Base-by-base conservation (phyloP, 2,888 invertebrate species). In the Amiota minor region DNA sequence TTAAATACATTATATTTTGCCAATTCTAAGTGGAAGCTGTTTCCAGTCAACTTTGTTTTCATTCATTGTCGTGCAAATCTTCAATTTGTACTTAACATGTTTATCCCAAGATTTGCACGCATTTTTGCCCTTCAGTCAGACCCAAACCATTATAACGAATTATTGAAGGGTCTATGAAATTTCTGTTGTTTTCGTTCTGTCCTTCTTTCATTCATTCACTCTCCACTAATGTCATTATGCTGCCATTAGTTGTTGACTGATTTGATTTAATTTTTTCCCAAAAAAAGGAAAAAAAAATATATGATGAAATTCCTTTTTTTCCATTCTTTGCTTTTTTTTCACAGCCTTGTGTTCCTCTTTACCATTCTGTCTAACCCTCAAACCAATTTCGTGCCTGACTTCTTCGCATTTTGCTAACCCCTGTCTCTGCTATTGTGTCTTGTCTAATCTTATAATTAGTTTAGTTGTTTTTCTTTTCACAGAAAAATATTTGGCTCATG, bases 241-340 rank as follows among this genome's bases (percentile, higher is more conserved):
- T 79, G 76, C 83, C 86, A 87, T 87, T 88, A 87, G 78, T 80
- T 85, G 79, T 76, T 83, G 81, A 78, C 82, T 86, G 88, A 86
- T 85, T 86, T 82, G 81, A 84, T 86, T 86, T 82, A 71, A 81
- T 78, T 80, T 78, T 69, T n/a, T 59, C 70, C 56, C 14, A 56
- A 55, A 78, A 78, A 49, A 61, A 18, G 47, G 46, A 35, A 10
- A 16, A 55, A 46, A n/a, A n/a, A n/a, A n/a, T n/a, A n/a, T 49
- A 20, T 3, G 53, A 53, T n/a, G 53, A n/a, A n/a, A 53, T 53
- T 53, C 0, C 16, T 53, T 16, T 74, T 73, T 35, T 35, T 35
- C 6, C 46, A 46, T 74, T 68, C 46, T 69, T n/a, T n/a, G n/a
- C n/a, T n/a, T n/a, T 61, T n/a, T 35, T 72, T 65, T 55, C 55